Percentiles rank a stretch among this genome's conserved stretches.
Evolutionary conservation across 2,113 vertebrate genomes (phyloP).

Genomic region (Colossoma macropomum): DNA sequence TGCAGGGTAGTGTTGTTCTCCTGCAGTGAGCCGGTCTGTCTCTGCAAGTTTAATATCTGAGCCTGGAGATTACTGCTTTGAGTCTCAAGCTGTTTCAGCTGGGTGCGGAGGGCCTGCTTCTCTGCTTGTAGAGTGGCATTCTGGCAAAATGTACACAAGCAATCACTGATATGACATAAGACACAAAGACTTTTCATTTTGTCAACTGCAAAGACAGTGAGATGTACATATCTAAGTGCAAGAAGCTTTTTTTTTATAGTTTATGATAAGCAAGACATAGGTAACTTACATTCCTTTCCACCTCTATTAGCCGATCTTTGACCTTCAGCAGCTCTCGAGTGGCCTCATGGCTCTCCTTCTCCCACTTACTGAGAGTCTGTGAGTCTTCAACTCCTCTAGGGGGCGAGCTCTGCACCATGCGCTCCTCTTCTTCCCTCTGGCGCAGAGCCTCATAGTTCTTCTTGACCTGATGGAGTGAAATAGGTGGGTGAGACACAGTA

Average conservation of each 20-base stretch:
- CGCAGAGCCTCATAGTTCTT: slow-evolving; percentile 98
- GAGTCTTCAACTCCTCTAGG: slow-evolving; percentile 81
- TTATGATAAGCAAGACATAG: background rate
- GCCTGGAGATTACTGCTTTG: slow-evolving; percentile 96
- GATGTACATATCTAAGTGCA: background rate
- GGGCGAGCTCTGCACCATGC: slow-evolving; percentile 88
- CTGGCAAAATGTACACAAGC: slow-evolving; percentile 67
- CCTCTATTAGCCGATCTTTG: slow-evolving; percentile 96
- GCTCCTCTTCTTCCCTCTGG: slow-evolving; percentile 96
- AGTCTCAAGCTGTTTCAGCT: slow-evolving; percentile 93
- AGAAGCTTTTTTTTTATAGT: background rate
- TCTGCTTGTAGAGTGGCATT: slow-evolving; percentile 98
- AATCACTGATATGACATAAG: no score
- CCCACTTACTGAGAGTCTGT: slow-evolving; percentile 85
- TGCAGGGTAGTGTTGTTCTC: slow-evolving; percentile 95
- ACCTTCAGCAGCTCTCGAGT: slow-evolving; percentile 94
- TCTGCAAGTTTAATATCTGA: slow-evolving; percentile 94
- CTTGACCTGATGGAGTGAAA: slow-evolving; percentile 83
- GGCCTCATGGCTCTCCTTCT: slow-evolving; percentile 92
- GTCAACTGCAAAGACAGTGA: no score
- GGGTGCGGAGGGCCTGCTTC: slow-evolving; percentile 93
- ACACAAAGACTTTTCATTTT: no score
- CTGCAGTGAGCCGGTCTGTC: slow-evolving; percentile 91
- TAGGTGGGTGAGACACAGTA: background rate
- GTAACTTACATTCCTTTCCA: slow-evolving; percentile 93